Percentiles rank a stretch among this genome's conserved stretches.
Conservation (phyloP, 2,113 vertebrate species). For the Pterocles gutturalis region DNA sequence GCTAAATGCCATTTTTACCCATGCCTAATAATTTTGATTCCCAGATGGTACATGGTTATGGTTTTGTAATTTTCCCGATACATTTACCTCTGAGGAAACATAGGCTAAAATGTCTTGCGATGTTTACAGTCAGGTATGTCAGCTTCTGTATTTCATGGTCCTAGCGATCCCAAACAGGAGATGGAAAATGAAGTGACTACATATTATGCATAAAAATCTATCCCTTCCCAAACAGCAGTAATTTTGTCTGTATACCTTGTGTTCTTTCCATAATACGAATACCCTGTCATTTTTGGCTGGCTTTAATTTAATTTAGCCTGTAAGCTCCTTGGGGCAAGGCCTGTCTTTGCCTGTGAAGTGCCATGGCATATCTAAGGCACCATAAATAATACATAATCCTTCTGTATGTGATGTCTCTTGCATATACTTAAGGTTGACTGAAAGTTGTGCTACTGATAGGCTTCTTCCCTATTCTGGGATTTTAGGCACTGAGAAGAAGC, state of each 20-base stretch:
- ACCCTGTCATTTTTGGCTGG: neutral
- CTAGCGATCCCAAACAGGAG: neutral
- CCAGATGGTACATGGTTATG: neutral
- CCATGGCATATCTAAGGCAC: neutral
- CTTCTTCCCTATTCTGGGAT: no score
- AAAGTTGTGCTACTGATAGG: neutral
- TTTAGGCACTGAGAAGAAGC: neutral
- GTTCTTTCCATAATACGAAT: neutral
- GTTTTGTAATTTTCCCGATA: neutral
- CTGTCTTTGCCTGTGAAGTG: neutral
- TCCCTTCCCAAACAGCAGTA: neutral
- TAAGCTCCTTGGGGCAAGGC: neutral
- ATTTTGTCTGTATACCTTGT: neutral
- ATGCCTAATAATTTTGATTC: neutral
- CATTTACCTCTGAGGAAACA: neutral
- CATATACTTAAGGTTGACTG: neutral
- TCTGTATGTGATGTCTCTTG: neutral
- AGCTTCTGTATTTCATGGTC: neutral
- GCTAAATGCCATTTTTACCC: neutral
- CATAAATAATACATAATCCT: constrained; percentile 2
- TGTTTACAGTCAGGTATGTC: neutral
- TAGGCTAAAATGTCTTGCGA: neutral
- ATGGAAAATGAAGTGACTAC: neutral
- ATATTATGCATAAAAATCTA: neutral
- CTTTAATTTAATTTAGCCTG: neutral